Percentiles rank a stretch among this genome's conserved stretches.
phyloP scores from a whole-genome alignment of 2,888 invertebrate genomes.

The Synergus umbraculus region DNA sequence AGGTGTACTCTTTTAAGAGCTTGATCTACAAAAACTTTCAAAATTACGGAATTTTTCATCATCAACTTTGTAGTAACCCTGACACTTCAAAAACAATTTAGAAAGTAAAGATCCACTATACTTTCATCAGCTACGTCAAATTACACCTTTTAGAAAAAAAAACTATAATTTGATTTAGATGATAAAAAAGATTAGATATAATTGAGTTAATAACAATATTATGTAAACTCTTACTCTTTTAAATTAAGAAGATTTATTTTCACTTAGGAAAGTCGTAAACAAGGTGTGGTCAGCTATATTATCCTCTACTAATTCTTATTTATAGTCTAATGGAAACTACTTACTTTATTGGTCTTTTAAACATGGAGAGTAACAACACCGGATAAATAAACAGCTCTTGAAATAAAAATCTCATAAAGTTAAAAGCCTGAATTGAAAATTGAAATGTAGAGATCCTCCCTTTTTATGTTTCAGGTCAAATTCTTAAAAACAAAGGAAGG shows the following conservation, averaged over 20 bases:
- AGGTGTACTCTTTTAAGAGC: neutral
- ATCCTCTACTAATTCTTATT: slow-evolving; percentile 2
- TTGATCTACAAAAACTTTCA: neutral
- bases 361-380: neutral
- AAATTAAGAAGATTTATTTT: neutral
- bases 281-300: neutral
- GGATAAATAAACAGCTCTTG: neutral
- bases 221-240: neutral
- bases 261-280: neutral
- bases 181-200: neutral
- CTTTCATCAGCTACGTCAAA: neutral
- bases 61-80: neutral
- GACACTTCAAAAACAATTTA: neutral
- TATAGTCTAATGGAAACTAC: neutral
- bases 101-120: neutral
- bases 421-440: neutral
- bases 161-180: neutral
- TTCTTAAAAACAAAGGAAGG: slow-evolving; percentile 99
- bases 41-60: neutral
- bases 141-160: neutral
- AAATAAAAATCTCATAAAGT: neutral
- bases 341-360: neutral
- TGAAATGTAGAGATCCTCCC: slow-evolving; percentile 3
- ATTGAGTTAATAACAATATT: neutral
- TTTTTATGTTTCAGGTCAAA: slow-evolving; percentile 82